Evolutionary conservation across 2,113 vertebrate species (phyloP), one percentile per base, ranked within the genome.

Genomic region (Lamprologus speciosus): DNA sequence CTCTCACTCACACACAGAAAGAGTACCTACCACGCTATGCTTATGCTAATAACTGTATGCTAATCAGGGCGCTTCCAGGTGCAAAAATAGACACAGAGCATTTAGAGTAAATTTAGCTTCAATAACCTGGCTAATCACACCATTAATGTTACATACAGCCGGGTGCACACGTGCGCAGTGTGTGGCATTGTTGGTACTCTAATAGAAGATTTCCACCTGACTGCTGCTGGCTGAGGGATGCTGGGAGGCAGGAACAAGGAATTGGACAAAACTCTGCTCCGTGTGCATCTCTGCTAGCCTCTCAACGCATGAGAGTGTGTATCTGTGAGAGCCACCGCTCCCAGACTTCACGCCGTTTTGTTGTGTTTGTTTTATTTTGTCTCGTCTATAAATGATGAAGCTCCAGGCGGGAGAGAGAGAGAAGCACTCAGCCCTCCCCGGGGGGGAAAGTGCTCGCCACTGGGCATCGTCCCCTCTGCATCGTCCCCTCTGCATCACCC

Each of bases 361-460:
- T 93, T 93, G 84, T 92, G 92, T 95, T 95, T 94, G 94, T 93
- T 95, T 93, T 94, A 95, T 93, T 95, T 94, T 94, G 93, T 94
- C 90, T 94, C 92, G 4, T 95, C 83, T 84, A 95, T 95, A 94
- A 95, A 93, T 93, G 91, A 95, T 95, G 93, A 95, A 85, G 90
- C 89, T 91, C 75, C 87, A 91, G 89, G 92, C 91, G 8, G 42
- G 82, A 80, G 93, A 83, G 89, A 83, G 89, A 80, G 17, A 82
- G 90, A 93, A 88, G 93, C 94, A 94, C 93, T 95, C 93, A 92
- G 87, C 53, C 60, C 85, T 91, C 87, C 92, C 93, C 7, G 17
- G 80, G 93, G 92, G 93, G 85, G 47, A 58, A 55, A 63, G 68
- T 14, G 86, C 86, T 91, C 63, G 84, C 89, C 58, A 65, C 89